Evolutionary conservation across 2,113 vertebrate genomes (phyloP), one percentile per base, ranked within the genome.

Genomic region (Corapipo altera): DNA sequence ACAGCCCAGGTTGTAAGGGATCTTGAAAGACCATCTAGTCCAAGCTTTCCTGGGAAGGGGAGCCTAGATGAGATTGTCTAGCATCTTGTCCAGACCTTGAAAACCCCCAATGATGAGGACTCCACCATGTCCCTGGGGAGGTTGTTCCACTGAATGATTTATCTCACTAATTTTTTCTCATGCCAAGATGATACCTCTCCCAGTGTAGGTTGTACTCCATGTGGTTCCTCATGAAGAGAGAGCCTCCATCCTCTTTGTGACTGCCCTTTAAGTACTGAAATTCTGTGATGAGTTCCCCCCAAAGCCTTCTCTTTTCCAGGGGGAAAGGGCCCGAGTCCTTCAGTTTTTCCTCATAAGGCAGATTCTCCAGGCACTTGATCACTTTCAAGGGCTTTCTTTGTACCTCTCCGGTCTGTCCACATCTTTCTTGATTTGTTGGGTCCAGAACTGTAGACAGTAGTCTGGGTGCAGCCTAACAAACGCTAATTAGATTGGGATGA

Each of bases 61-160:
- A 66, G 8, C 16, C 14, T 72, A 10, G 5, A 41, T 27, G 24
- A 48, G 15, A 15, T 75, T 66, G 33, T 71, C 23, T 41, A 52
- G 26, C 57, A 83, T 17, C 8, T 46, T 57, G 23, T 51, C 11
- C 35, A 30, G 12, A 58, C 66, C 30, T 75, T 67, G 33, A 75
- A 79, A 79, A 43, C 19, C 13, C 86, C 12, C 41, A 61, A 14
- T 0, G 0, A 5, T 32, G 10, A 1, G 2, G 24, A 44, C 18
- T 73, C 18, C 7, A 33, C 30, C 9, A 11, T 17, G 12, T 44
- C 43, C 19, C 18, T 58, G 9, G 33, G 35, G 41, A 66, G 28
- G 22, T 30, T 73, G 11, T 55, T 73, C 75, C 39, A 37, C 28
- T 75, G 73, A 35, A 30, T 35, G 23, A 37, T 12, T 79, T 24